phyloP scores from a whole-genome alignment of 2,113 vertebrate species.

The Zingel zingel region DNA sequence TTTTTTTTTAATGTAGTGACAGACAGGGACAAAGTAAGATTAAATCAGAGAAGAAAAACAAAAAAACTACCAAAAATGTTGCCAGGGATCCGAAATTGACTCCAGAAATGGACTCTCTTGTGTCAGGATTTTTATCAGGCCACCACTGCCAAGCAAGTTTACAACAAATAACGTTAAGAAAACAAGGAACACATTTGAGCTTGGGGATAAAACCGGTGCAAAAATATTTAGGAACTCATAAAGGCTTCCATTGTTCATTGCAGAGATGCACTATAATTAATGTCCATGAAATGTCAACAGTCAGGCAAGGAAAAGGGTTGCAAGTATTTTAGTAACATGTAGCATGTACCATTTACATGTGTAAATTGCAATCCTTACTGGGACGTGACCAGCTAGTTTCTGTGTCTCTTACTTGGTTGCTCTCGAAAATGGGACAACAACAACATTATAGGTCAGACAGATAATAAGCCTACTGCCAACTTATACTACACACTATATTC shows the following conservation, averaged over 20 bases:
- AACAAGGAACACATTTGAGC: neutral
- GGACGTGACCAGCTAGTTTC: neutral
- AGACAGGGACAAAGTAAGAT: neutral
- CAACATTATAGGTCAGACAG: neutral
- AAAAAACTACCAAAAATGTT: neutral
- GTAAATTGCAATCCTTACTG: neutral
- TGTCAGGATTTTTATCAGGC: neutral
- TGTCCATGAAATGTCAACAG: neutral
- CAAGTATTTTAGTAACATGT: too few relatives aligned
- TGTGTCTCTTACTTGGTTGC: neutral
- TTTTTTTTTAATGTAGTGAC: neutral
- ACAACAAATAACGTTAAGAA: neutral
- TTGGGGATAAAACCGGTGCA: neutral
- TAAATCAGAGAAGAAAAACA: too few relatives aligned
- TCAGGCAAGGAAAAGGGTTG: neutral
- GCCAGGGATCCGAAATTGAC: neutral
- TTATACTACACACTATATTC: neutral
- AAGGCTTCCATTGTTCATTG: conserved; percentile 1
- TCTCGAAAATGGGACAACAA: neutral
- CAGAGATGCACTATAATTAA: neutral
- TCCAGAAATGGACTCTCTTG: neutral
- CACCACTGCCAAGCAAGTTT: neutral
- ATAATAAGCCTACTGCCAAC: neutral
- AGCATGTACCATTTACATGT: too few relatives aligned
- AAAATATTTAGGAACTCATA: neutral